Evolutionary conservation across 2,888 invertebrate genomes (phyloP).

Genomic region (Podotricha telesiphe): DNA sequence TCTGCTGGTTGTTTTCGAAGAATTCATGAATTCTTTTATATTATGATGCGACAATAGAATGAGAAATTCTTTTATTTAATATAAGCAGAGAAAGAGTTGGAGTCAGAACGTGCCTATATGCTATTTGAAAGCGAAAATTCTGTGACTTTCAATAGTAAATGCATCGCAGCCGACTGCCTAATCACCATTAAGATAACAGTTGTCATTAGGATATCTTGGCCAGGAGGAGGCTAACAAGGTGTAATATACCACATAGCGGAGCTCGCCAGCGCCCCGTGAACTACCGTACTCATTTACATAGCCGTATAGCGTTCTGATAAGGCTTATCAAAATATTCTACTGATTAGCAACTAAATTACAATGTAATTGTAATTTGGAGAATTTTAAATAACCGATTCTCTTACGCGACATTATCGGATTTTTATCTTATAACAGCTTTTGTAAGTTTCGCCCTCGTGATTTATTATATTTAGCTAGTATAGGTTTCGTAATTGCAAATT

Average conservation of each 20-base stretch:
- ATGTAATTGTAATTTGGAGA: conserved; percentile 18
- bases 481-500: not conserved
- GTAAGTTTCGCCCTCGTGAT: too few species aligned
- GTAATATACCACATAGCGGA: conserved; percentile 48
- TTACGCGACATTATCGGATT: not conserved
- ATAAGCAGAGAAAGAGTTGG: too few species aligned
- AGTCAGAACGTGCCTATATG: too few species aligned
- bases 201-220: conserved; percentile 61
- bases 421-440: conserved; percentile 13
- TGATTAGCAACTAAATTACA: conserved; percentile 27
- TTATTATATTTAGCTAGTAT: not conserved
- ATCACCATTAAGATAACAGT: conserved; percentile 60
- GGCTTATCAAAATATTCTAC: conserved; percentile 17
- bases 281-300: conserved; percentile 31
- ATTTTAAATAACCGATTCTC: conserved; percentile 7
- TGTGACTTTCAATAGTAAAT: conserved; percentile 33
- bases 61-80: too few species aligned
- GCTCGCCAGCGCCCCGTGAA: conserved; percentile 22
- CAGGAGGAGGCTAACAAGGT: conserved; percentile 53
- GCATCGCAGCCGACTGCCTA: conserved; percentile 44
- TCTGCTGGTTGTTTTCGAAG: too few species aligned
- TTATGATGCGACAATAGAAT: too few species aligned
- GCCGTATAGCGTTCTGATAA: conserved; percentile 1
- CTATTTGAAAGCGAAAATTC: conserved; percentile 4
- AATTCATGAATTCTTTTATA: too few species aligned